Base-by-base conservation (phyloP, 1,140 invertebrate species). In the Drosophila asahinai region DNA sequence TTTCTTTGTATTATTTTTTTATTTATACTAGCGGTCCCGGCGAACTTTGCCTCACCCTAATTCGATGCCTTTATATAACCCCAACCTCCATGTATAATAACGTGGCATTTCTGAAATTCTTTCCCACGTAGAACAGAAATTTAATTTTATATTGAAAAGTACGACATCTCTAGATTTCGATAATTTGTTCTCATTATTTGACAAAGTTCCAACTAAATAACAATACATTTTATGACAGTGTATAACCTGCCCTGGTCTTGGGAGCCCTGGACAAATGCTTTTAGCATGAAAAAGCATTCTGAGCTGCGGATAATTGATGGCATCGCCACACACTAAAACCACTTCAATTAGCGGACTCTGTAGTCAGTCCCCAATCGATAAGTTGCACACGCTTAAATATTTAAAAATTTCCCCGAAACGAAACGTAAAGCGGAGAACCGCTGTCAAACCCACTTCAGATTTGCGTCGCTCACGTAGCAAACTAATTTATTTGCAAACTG, bases 391-490 rank as follows among this genome's bases (percentile, higher is more conserved):
- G 77, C 58, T 86, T 81, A 90, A 90, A 89, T 89, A 81, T 90
- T 86, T 84, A 70, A 90, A 75, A 74, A 70, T 63, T 77, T 55
- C 55, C 19, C 52, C 48, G 63, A 47, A 51, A 49, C 49, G n/a
- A 33, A 33, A 11, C 27, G 49, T 2, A 15, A 33, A 52, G 27
- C 64, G 52, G 45, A 25, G 59, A 49, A 77, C 60, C 65, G 80
- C 84, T 89, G 84, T 89, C 86, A 89, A 61, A 89, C 84, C 84
- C 86, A 89, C 81, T 81, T 89, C 84, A 90, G 84, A 89, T 90
- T 89, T 89, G 77, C 73, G 84, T 89, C 84, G 60, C 65, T 67
- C 86, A 90, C 86, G 86, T 80, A 71, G 81, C 81, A 89, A 90
- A 81, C 86, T 84, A 89, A 89, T 89, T 89, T 89, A 89, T 89